phyloP scores from a whole-genome alignment of 2,888 invertebrate genomes.

The Hirtodrosophila cameraria region DNA sequence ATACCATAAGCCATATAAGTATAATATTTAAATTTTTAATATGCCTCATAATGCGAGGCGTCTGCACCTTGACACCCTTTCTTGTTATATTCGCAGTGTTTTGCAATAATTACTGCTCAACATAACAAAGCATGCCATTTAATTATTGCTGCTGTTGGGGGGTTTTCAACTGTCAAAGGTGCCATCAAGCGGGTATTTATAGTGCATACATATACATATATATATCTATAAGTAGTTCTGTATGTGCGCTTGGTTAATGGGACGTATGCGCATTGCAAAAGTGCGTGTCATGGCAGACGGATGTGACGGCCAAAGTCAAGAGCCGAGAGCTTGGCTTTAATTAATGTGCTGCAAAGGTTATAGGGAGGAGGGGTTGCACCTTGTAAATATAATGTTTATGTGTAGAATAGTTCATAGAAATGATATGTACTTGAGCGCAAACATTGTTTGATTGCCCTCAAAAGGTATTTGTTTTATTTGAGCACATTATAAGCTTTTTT shows the following conservation, averaged over 20 bases:
- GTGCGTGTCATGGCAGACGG: constrained; percentile 54
- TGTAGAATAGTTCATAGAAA: not conserved
- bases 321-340: constrained; percentile 10
- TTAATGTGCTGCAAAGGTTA: constrained; percentile 19
- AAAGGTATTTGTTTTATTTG: too few species aligned
- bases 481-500: too few species aligned
- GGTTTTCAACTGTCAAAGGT: constrained; percentile 32
- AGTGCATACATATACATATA: not conserved
- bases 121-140: constrained; percentile 28
- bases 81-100: constrained; percentile 30
- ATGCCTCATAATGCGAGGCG: constrained; percentile 14
- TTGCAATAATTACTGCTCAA: constrained; percentile 51
- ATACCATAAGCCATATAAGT: constrained; percentile 1
- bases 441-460: too few species aligned
- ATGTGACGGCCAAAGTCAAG: constrained; percentile 40
- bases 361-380: not conserved
- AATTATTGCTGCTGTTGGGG: constrained; percentile 16
- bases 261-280: constrained; percentile 55
- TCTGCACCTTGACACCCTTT: constrained; percentile 66
- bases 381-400: not conserved
- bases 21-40: constrained; percentile 33
- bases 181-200: constrained; percentile 24
- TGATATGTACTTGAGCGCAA: too few species aligned
- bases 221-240: constrained; percentile 23
- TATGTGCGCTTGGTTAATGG: constrained; percentile 34